A percentile compares a stretch with the other conserved stretches of the same genome.
These are phyloP conservation scores for Drosophila affinis DNA, from an alignment of 2,888 invertebrate genomes.

Conservation along the genomic window DNA sequence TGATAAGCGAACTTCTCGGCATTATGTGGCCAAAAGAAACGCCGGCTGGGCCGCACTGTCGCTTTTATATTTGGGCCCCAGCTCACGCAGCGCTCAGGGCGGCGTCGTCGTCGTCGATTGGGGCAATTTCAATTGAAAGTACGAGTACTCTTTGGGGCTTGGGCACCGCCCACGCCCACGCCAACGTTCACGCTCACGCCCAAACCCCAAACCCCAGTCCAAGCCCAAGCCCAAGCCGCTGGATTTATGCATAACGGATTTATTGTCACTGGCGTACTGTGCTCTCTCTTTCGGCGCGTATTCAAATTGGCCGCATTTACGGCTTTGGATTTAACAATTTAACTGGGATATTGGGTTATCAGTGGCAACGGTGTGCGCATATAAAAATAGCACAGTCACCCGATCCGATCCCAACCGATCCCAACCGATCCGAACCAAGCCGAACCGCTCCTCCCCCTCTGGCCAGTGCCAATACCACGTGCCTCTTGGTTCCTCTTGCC, in stretches of 20 bases:
- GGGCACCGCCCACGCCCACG: neutral
- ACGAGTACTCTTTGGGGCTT: constrained; percentile 36
- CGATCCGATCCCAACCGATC: no score
- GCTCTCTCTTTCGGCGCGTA: constrained; percentile 22
- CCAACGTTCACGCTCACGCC: neutral
- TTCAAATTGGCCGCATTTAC: constrained; percentile 53
- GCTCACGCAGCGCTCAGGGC: no score
- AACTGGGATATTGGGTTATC: constrained; percentile 77
- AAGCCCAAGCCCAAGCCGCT: constrained; percentile 55
- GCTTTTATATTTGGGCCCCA: constrained; percentile 60
- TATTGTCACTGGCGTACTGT: constrained; percentile 16
- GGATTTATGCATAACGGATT: constrained; percentile 53
- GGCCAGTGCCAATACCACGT: no score
- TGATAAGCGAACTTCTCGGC: constrained; percentile 50
- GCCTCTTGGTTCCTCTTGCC: no score
- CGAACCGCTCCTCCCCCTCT: no score
- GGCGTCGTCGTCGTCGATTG: no score
- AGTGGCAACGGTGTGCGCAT: constrained; percentile 67
- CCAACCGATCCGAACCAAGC: no score
- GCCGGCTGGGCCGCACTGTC: constrained; percentile 32
- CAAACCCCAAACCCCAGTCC: neutral
- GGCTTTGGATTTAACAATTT: constrained; percentile 65
- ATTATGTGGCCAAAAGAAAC: constrained; percentile 64
- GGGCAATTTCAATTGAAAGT: constrained; percentile 48
- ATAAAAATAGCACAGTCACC: constrained; percentile 60